Evolutionary conservation across 2,888 invertebrate species (phyloP).

Genomic region (Minunthozetes semirufus): DNA sequence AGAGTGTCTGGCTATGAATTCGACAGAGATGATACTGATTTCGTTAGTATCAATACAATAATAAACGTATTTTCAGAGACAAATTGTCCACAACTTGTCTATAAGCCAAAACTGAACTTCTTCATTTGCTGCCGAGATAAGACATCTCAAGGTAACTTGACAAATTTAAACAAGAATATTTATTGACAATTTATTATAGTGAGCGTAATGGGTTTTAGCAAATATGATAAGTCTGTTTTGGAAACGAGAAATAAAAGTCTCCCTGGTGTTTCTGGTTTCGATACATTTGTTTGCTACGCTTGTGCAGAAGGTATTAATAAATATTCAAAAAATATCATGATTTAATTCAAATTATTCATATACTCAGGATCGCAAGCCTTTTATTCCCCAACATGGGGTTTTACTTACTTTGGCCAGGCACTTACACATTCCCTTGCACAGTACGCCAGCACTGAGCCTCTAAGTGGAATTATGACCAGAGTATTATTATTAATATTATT

Average conservation of each 20-base stretch:
- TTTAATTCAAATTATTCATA: not conserved
- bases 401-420: conserved; percentile 7
- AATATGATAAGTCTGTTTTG: not conserved
- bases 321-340: not conserved
- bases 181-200: not conserved
- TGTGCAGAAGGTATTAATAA: not conserved
- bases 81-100: not conserved
- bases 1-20: not conserved
- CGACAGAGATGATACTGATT: not conserved
- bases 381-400: not conserved
- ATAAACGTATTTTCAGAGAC: not conserved
- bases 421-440: not conserved
- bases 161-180: not conserved
- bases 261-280: not conserved
- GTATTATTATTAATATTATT: too few relatives aligned
- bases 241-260: not conserved
- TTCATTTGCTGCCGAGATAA: not conserved
- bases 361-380: not conserved
- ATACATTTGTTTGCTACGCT: not conserved
- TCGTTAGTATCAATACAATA: not conserved
- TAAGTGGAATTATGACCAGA: not conserved
- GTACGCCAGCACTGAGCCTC: not conserved
- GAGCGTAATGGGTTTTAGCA: not conserved
- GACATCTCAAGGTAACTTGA: not conserved
- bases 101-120: not conserved